Evolutionary conservation across 1,140 invertebrate species (phyloP).

Genomic region (Sitophilus oryzae): DNA sequence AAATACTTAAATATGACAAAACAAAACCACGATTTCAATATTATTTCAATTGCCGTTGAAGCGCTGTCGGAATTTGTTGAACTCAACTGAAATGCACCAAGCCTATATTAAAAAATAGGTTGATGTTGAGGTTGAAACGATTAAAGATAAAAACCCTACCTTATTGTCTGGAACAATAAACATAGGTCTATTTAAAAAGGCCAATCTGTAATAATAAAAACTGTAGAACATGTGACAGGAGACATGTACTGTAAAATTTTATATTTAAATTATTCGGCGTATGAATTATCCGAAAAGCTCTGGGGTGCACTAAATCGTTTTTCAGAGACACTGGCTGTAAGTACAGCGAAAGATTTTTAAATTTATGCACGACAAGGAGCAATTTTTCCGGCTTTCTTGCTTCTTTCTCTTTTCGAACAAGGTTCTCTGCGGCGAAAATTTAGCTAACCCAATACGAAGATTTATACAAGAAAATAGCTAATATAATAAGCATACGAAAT

Average conservation of each 20-base stretch:
- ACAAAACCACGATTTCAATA: no score
- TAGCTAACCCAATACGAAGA: neutral
- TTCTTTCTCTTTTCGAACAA: neutral
- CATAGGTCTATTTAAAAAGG: neutral
- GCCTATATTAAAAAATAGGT: no score
- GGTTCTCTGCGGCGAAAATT: neutral
- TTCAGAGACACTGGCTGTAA: conserved; percentile 6
- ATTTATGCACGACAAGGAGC: conserved; percentile 13
- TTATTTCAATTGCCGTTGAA: no score
- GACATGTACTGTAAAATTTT: conserved; percentile 37
- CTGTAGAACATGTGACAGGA: conserved; percentile 25
- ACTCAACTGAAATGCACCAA: no score
- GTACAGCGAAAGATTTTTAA: conserved; percentile 13
- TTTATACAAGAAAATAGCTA: neutral
- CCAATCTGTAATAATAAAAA: neutral
- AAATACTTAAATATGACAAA: no score
- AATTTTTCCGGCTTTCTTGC: no score
- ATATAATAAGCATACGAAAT: neutral
- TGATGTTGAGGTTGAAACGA: no score
- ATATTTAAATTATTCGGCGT: conserved; percentile 20
- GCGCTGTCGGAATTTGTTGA: no score
- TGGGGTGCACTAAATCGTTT: conserved; percentile 24
- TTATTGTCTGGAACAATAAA: no score
- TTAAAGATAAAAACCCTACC: no score
- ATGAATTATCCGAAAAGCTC: conserved; percentile 16